Conservation (phyloP, 1,140 invertebrate species). For the Drosophila jambulina region DNA sequence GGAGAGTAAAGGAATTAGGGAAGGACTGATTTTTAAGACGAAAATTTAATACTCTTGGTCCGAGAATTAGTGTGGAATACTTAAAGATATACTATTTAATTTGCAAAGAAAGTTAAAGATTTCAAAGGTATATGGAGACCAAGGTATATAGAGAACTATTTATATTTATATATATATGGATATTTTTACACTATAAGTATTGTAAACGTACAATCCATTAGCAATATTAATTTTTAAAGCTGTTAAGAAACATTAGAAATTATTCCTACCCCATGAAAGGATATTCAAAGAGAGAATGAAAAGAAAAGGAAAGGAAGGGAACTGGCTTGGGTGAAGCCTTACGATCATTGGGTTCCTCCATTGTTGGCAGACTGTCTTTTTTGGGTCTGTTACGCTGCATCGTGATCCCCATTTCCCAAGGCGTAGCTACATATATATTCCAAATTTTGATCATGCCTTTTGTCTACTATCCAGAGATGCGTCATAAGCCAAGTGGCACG, state of each 20-base stretch:
- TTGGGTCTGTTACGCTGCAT: conserved; percentile 34
- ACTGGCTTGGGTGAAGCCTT: conserved; percentile 46
- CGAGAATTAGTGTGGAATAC: background rate
- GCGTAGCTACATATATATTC: conserved; percentile 32
- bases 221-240: background rate
- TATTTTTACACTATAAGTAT: background rate
- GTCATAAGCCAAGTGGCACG: conserved; percentile 65
- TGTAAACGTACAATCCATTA: background rate
- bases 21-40: background rate
- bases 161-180: background rate
- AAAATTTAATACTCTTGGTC: conserved; percentile 5
- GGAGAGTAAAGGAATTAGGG: conserved; percentile 5
- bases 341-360: conserved; percentile 38
- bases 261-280: background rate
- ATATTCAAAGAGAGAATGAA: conserved; percentile 3
- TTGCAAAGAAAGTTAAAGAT: background rate
- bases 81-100: too few relatives aligned
- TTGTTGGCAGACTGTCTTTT: conserved; percentile 37
- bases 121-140: background rate
- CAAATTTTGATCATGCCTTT: conserved; percentile 51
- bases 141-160: background rate
- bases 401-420: conserved; percentile 18
- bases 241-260: background rate
- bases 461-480: conserved; percentile 46
- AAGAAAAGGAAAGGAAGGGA: background rate